Conservation (phyloP, 2,888 invertebrate species). For the Autographa pulchrina region DNA sequence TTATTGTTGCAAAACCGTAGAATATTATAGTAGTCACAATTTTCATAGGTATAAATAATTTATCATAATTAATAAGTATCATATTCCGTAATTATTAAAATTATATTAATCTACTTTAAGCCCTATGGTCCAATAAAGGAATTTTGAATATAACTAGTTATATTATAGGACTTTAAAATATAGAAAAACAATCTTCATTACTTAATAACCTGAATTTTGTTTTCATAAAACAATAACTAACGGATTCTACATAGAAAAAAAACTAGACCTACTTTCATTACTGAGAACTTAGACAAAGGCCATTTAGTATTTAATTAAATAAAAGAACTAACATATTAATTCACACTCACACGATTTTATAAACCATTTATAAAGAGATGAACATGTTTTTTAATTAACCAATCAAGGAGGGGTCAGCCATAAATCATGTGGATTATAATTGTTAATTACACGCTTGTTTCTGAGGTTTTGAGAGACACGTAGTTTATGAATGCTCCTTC, state of each 20-base stretch:
- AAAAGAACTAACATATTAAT: constrained; percentile 14
- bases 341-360: not conserved
- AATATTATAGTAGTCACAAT: too few relatives aligned
- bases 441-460: constrained; percentile 52
- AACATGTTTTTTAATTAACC: constrained; percentile 35
- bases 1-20: too few relatives aligned
- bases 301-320: not conserved
- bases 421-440: constrained; percentile 47
- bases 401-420: constrained; percentile 31
- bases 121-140: too few relatives aligned
- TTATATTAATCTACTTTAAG: too few relatives aligned
- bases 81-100: too few relatives aligned
- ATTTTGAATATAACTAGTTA: too few relatives aligned
- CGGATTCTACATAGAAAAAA: not conserved
- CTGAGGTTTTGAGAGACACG: constrained; percentile 21
- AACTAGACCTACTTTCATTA: not conserved
- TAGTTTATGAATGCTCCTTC: constrained; percentile 38
- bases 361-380: constrained; percentile 20
- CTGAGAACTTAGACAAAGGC: not conserved
- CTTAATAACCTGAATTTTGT: too few relatives aligned
- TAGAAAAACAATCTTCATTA: too few relatives aligned
- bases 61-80: too few relatives aligned
- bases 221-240: too few relatives aligned
- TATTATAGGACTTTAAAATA: too few relatives aligned
- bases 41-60: too few relatives aligned